A percentile compares a stretch with the other conserved stretches of the same genome.
Conservation (phyloP, 2,888 invertebrate species). For the Furcula furcula region DNA sequence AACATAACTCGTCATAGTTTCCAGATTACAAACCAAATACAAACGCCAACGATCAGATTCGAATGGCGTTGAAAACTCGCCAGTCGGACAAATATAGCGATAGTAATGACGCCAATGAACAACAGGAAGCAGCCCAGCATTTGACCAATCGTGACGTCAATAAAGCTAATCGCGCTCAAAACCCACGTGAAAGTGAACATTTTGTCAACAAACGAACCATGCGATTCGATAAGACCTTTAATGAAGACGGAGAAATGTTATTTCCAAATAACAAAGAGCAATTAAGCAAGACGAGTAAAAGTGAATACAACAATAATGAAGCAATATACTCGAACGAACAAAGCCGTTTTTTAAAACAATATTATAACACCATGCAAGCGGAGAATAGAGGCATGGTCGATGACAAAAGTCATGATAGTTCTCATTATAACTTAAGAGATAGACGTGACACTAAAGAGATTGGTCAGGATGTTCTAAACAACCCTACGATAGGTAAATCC, state of each 20-base stretch:
- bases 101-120: slow-evolving; percentile 29
- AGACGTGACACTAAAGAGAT: slow-evolving; percentile 43
- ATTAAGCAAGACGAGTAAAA: slow-evolving; percentile 32
- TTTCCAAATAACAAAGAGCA: slow-evolving; percentile 40
- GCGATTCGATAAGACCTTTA: slow-evolving; percentile 22
- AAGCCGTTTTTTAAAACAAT: slow-evolving; percentile 36
- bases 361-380: slow-evolving; percentile 40
- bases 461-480: slow-evolving; percentile 14
- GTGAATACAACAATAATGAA: slow-evolving; percentile 37
- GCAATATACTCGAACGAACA: slow-evolving; percentile 32
- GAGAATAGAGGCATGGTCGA: slow-evolving; percentile 37
- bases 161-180: slow-evolving; percentile 30
- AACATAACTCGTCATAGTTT: slow-evolving; percentile 33
- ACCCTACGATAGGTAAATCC: too few species aligned
- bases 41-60: slow-evolving; percentile 18
- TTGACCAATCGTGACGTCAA: slow-evolving; percentile 26
- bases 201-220: slow-evolving; percentile 34
- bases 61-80: slow-evolving; percentile 19
- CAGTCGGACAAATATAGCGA: slow-evolving; percentile 33
- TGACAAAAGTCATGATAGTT: slow-evolving; percentile 36
- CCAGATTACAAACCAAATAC: slow-evolving; percentile 37
- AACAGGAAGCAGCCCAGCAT: slow-evolving; percentile 30
- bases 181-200: slow-evolving; percentile 23
- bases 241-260: slow-evolving; percentile 43
- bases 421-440: slow-evolving; percentile 40